phyloP scores from a whole-genome alignment of 2,113 vertebrate species.

The Grammomys surdaster region DNA sequence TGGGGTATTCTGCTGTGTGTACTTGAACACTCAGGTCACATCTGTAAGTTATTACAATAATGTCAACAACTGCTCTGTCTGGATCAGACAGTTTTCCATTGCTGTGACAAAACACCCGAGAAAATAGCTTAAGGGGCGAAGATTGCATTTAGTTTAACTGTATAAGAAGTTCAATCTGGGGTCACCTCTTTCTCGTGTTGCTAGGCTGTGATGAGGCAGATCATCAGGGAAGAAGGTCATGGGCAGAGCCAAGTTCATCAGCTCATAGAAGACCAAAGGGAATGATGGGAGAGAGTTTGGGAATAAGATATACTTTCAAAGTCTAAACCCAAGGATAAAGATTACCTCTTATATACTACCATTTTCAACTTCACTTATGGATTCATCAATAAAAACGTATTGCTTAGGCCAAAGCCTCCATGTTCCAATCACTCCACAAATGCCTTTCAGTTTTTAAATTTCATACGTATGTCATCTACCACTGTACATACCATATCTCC shows the following conservation, averaged over 20 bases:
- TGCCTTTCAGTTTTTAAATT: background rate
- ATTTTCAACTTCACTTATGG: background rate
- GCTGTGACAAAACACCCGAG: background rate
- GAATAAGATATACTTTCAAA: background rate
- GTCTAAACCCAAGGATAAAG: no score
- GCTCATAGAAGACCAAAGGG: no score
- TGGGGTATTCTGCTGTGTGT: background rate
- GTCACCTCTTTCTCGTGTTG: background rate
- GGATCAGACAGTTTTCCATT: background rate
- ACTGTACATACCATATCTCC: background rate
- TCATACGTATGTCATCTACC: background rate
- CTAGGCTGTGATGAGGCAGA: background rate
- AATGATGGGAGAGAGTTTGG: background rate
- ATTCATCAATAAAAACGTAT: background rate
- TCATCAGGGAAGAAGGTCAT: background rate
- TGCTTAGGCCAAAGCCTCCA: background rate
- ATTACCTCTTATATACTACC: no score
- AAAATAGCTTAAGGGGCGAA: background rate
- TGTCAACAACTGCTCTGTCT: background rate
- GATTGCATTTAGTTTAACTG: background rate
- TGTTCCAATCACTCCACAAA: background rate
- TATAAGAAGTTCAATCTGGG: background rate
- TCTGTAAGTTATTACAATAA: background rate
- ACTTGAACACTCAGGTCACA: background rate
- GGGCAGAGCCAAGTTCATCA: background rate